phyloP scores from a whole-genome alignment of 1,140 invertebrate genomes.

The Nomia melanderi region DNA sequence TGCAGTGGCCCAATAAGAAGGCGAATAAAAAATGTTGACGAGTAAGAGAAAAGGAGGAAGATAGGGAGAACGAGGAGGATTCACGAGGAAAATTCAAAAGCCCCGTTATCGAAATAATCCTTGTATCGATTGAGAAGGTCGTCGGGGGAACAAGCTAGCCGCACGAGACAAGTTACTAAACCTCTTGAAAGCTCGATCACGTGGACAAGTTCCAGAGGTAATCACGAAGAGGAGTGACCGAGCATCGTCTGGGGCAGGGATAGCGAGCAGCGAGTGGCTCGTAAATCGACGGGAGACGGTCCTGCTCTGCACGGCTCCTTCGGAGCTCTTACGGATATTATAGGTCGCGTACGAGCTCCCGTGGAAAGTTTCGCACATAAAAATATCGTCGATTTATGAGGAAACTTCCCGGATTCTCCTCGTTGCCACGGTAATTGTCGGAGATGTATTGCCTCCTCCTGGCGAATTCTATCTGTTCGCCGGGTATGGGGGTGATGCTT shows the following conservation, averaged over 20 bases:
- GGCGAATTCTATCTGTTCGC: slow-evolving; percentile 55
- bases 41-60: no score
- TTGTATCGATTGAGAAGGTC: slow-evolving; percentile 15
- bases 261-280: slow-evolving; percentile 24
- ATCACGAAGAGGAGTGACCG: slow-evolving; percentile 43
- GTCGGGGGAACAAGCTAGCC: slow-evolving; percentile 3
- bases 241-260: slow-evolving; percentile 22
- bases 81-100: neutral
- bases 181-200: slow-evolving; percentile 59
- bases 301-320: slow-evolving; percentile 43
- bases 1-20: no score
- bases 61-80: neutral
- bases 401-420: slow-evolving; percentile 66
- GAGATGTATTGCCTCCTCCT: slow-evolving; percentile 67
- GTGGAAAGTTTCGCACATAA: slow-evolving; percentile 72
- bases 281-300: slow-evolving; percentile 55
- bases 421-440: slow-evolving; percentile 71
- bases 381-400: slow-evolving; percentile 75
- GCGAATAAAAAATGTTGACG: no score
- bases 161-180: slow-evolving; percentile 52
- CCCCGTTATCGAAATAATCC: slow-evolving; percentile 14
- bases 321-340: slow-evolving; percentile 67
- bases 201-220: slow-evolving; percentile 56
- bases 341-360: slow-evolving; percentile 65
- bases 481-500: slow-evolving; percentile 18